These are phyloP conservation scores for Nephila pilipes DNA, from an alignment of 1,140 invertebrate genomes.

Conservation along the genomic window DNA sequence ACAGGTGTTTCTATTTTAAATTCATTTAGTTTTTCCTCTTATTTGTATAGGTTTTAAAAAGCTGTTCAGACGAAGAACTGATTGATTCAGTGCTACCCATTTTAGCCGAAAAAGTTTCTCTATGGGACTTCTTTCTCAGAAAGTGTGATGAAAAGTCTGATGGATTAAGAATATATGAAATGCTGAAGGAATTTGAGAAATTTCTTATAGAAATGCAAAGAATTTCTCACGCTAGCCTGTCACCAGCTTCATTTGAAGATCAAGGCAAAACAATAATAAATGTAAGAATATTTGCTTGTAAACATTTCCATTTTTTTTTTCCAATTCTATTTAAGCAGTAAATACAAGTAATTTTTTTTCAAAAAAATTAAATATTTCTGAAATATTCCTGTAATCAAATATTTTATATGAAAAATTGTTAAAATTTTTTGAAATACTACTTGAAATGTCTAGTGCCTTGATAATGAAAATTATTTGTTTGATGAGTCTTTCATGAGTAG, in stretches of 20 bases:
- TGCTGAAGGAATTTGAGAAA: conserved; percentile 80
- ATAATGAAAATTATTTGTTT: too few species aligned
- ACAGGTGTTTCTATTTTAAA: neutral
- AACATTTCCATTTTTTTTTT: neutral
- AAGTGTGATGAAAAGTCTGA: conserved; percentile 80
- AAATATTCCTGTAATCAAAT: too few species aligned
- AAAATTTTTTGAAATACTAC: too few species aligned
- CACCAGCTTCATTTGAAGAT: conserved; percentile 70
- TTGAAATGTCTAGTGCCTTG: too few species aligned
- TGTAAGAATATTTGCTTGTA: conserved; percentile 46
- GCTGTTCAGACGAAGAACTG: conserved; percentile 81
- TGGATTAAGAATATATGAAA: conserved; percentile 79
- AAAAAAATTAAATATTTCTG: too few species aligned
- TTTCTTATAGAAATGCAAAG: conserved; percentile 80
- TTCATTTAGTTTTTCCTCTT: neutral
- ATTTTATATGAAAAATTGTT: too few species aligned
- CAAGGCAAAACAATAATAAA: conserved; percentile 65
- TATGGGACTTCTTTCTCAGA: conserved; percentile 83
- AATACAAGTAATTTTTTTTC: too few species aligned
- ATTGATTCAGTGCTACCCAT: conserved; percentile 82
- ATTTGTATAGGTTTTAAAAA: conserved; percentile 77
- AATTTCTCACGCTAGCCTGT: conserved; percentile 80
- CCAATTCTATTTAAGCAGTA: too few species aligned
- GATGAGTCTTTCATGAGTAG: too few species aligned
- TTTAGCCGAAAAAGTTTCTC: conserved; percentile 80